These are phyloP conservation scores for Gryllus longicercus DNA, from an alignment of 2,888 invertebrate species.

Conservation along the genomic window DNA sequence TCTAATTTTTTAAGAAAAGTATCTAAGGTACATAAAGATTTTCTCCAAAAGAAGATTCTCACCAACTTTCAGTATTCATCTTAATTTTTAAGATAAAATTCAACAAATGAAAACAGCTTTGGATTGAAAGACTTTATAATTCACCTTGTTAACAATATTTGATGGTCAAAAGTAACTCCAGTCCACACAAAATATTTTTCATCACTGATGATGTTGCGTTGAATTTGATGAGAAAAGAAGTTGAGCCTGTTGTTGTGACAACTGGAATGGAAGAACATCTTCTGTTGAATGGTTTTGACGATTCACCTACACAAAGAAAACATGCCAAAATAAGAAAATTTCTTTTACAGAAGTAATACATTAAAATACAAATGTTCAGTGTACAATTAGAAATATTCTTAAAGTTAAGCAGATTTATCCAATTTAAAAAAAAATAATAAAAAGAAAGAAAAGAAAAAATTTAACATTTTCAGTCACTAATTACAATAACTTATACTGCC, in stretches of 20 bases:
- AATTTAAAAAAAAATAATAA: too few species aligned
- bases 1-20: too few species aligned
- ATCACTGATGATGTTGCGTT: constrained; percentile 27
- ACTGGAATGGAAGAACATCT: constrained; percentile 49
- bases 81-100: not conserved
- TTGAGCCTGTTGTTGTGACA: constrained; percentile 50
- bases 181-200: not conserved
- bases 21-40: too few species aligned
- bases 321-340: not conserved
- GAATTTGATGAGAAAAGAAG: constrained; percentile 44
- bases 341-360: not conserved
- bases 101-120: constrained; percentile 8
- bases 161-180: not conserved
- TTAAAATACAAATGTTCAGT: too few species aligned
- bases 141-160: not conserved
- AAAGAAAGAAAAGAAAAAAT: too few species aligned
- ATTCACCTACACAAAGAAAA: constrained; percentile 28
- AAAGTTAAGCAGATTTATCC: too few species aligned
- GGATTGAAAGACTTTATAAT: not conserved
- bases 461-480: too few species aligned
- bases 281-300: constrained; percentile 27
- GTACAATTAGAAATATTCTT: too few species aligned
- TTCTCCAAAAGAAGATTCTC: not conserved
- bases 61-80: not conserved
- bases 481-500: too few species aligned